These are phyloP conservation scores for Lasioglossum leucozonium DNA, from an alignment of 2,888 invertebrate species.

Conservation along the genomic window DNA sequence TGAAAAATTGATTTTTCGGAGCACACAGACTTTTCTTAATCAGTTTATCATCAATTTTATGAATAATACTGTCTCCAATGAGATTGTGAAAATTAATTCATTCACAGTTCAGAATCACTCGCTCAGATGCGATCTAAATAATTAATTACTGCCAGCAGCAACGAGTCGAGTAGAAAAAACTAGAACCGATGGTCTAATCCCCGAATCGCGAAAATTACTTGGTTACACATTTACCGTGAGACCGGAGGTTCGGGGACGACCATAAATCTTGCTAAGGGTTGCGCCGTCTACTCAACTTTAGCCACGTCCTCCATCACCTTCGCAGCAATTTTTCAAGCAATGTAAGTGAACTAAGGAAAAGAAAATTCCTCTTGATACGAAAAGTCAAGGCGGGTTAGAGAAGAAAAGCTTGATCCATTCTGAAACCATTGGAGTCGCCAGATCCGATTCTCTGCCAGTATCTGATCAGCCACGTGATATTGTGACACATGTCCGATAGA, in stretches of 20 bases:
- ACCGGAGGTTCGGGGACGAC: neutral
- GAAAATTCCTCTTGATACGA: slow-evolving; percentile 2
- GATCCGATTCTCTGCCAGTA: too few relatives aligned
- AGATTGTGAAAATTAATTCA: too few relatives aligned
- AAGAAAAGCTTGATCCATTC: neutral
- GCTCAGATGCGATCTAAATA: too few relatives aligned
- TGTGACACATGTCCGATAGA: too few relatives aligned
- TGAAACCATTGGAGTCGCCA: neutral
- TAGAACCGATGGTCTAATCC: neutral
- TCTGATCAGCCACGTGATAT: too few relatives aligned
- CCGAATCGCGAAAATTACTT: neutral
- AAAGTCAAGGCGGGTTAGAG: neutral
- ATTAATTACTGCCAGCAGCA: too few relatives aligned
- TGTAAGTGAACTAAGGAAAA: neutral
- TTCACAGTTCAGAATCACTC: too few relatives aligned
- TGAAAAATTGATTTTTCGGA: too few relatives aligned
- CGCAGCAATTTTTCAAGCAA: neutral
- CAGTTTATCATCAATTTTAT: too few relatives aligned
- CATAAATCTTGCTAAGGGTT: neutral
- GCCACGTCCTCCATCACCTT: neutral
- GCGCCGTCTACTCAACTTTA: neutral
- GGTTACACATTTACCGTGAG: neutral
- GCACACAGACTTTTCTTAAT: too few relatives aligned
- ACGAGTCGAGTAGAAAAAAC: neutral
- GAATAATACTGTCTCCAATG: too few relatives aligned